Evolutionary conservation across 1,140 invertebrate species (phyloP).

Genomic region (Cherax quadricarinatus): DNA sequence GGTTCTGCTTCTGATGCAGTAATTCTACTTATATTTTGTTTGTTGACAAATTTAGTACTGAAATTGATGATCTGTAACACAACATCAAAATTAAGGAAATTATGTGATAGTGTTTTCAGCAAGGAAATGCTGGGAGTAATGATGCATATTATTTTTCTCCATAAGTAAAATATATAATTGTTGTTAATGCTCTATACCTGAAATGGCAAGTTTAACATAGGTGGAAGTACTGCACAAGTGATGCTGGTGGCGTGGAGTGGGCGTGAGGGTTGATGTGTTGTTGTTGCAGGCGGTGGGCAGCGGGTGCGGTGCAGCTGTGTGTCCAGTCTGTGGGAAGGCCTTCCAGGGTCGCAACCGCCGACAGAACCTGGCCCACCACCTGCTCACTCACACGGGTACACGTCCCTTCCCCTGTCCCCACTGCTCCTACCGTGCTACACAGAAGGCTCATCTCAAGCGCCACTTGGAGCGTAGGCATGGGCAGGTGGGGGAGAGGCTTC

Average conservation of each 20-base stretch:
- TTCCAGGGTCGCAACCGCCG: constrained; percentile 67
- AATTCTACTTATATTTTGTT: background rate
- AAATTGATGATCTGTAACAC: no score
- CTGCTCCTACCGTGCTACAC: constrained; percentile 79
- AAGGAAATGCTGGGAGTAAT: background rate
- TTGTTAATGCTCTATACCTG: background rate
- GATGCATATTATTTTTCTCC: background rate
- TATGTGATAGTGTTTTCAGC: background rate
- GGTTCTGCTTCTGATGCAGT: background rate
- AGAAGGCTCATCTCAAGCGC: constrained; percentile 82
- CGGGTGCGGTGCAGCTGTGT: constrained; percentile 51
- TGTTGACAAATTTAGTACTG: background rate
- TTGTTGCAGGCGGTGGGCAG: constrained; percentile 59
- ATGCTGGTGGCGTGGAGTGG: constrained; percentile 21
- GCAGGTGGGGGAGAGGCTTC: constrained; percentile 34
- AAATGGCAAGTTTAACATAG: background rate
- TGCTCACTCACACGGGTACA: constrained; percentile 86
- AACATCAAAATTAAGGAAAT: background rate
- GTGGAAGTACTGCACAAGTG: background rate
- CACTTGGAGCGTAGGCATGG: constrained; percentile 86
- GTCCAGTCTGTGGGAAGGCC: constrained; percentile 61
- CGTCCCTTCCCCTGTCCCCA: constrained; percentile 90
- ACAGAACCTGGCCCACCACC: constrained; percentile 69
- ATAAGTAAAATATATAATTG: background rate
- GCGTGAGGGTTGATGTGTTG: constrained; percentile 60